Conservation (phyloP, 2,797 vertebrate species). For the Cyprinella venusta region DNA sequence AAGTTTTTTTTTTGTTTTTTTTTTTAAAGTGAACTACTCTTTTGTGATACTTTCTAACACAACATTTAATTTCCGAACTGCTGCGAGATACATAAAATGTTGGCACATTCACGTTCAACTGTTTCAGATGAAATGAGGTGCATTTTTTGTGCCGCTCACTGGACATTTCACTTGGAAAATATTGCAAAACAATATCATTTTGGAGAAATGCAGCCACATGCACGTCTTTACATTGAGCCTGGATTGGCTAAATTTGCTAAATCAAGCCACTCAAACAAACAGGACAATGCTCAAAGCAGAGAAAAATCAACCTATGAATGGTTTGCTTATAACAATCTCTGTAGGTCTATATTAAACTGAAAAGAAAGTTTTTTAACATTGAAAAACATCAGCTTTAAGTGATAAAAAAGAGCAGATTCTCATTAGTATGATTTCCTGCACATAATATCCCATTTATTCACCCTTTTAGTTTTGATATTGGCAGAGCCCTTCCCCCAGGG, state of each 20-base stretch:
- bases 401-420: background rate
- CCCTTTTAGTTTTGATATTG: constrained; percentile 42
- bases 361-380: background rate
- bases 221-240: background rate
- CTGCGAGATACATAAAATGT: background rate
- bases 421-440: constrained; percentile 4
- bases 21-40: no score
- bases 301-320: background rate
- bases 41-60: no score
- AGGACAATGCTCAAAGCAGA: no score
- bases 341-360: background rate
- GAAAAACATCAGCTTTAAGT: background rate
- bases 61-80: no score
- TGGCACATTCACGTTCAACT: background rate
- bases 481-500: constrained; percentile 10
- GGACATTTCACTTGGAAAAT: background rate
- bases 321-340: background rate
- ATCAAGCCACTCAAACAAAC: no score
- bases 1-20: no score
- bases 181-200: background rate
- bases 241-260: background rate
- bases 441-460: constrained; percentile 13
- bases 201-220: background rate
- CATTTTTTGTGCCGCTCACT: background rate
- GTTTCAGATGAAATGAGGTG: background rate